Evolutionary conservation across 1,140 invertebrate species (phyloP), one percentile per base, ranked within the genome.

Genomic region (Araneus ventricosus): DNA sequence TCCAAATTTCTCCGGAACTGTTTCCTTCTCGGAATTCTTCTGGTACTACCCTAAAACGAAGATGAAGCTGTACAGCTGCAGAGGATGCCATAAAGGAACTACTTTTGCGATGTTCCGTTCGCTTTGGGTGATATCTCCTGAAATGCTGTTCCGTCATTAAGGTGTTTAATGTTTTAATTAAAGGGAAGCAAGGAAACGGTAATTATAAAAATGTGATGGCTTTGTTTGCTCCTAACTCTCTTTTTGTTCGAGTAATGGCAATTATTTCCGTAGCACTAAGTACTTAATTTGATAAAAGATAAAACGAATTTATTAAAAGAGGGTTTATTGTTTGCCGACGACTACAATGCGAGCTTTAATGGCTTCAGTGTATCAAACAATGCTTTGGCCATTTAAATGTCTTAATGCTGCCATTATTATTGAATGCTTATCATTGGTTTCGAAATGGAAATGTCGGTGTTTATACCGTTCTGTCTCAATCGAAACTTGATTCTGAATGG

Each of bases 261-360:
- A 75, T 75, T 75, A 34, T 75, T 75, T 75, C 70, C 70, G 70
- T 75, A 34, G 30, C 70, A 75, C 70, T 37, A 75, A 75, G 70
- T 37, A 37, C 70, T 75, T 75, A 75, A 75, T 75, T 75, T 75
- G 30, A 75, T 75, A 37, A 75, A 30, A 75, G 27, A 22, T 37
- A 37, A 7, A 75, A 37, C 30, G 30, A 37, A 75, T 75, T 75
- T 75, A 75, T 70, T 70, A 30, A 70, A 14, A 34, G 30, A 67
- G 63, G 27, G 30, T 4, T 22, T 20, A 75, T 75, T 75, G 70
- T 75, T 75, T 75, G 70, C 27, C 5, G 14, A 22, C 22, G 24
- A 4, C 14, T 34, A 75, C 70, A 75, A 75, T 5, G 30, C 34
- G 34, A 34, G 27, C 6, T 34, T 2, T 34, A 75, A 75, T 20